These are phyloP conservation scores for Oikopleura albicans DNA, from an alignment of 23 tunicate species.

Conservation along the genomic window DNA sequence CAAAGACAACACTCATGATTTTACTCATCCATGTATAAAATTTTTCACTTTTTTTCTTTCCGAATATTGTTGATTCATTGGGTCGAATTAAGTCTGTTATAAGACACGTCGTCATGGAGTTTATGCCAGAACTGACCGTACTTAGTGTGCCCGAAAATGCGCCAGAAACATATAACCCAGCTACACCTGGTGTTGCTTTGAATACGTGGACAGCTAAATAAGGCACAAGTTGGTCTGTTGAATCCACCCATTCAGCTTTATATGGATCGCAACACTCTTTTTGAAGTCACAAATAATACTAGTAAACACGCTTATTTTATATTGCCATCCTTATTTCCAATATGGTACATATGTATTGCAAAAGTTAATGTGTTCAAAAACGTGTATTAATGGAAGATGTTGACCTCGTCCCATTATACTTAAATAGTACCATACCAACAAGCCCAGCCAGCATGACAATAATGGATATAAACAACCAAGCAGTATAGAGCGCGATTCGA, in stretches of 20 bases:
- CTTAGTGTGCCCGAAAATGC: conserved; percentile 1
- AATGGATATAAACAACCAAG: too few relatives aligned
- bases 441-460: too few relatives aligned
- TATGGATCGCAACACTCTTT: conserved; percentile 29
- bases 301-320: too few relatives aligned
- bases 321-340: too few relatives aligned
- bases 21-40: background rate
- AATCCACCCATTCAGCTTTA: conserved; percentile 27
- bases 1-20: background rate
- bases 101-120: background rate
- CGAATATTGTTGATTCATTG: too few relatives aligned
- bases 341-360: too few relatives aligned
- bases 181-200: conserved; percentile 25
- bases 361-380: too few relatives aligned
- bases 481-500: too few relatives aligned
- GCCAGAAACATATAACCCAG: conserved; percentile 26
- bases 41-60: background rate
- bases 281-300: too few relatives aligned
- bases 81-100: background rate
- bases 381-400: too few relatives aligned
- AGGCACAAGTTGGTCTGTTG: conserved; percentile 33
- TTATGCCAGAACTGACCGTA: background rate
- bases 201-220: conserved; percentile 27
- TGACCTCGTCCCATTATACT: too few relatives aligned
- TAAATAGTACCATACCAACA: too few relatives aligned